Percentiles rank a stretch among this genome's conserved stretches.
Evolutionary conservation across 2,888 invertebrate species (phyloP).

Genomic region (Scaptomyza reducta): DNA sequence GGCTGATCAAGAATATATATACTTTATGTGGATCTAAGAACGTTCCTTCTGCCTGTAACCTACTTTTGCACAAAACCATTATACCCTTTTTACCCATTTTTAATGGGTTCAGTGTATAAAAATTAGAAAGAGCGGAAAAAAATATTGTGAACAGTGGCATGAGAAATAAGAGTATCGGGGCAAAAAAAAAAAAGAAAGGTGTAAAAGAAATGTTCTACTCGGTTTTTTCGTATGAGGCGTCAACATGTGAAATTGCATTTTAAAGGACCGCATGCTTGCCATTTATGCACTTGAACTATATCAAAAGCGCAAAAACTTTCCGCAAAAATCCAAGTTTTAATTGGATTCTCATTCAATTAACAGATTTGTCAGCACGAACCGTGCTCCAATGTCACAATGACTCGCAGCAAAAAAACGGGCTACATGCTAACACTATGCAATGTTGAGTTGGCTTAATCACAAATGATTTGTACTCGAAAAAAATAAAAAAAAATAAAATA

Average conservation of each 20-base stretch:
- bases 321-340: constrained; percentile 81
- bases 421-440: too few relatives aligned
- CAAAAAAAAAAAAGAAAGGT: not conserved
- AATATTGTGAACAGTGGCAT: constrained; percentile 6
- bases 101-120: too few relatives aligned
- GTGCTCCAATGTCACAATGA: too few relatives aligned
- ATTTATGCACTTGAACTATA: constrained; percentile 74
- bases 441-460: too few relatives aligned
- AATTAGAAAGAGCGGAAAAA: not conserved
- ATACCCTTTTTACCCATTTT: too few relatives aligned
- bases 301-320: constrained; percentile 61
- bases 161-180: not conserved
- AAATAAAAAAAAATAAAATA: too few relatives aligned
- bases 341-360: constrained; percentile 84
- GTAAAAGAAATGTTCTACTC: constrained; percentile 24
- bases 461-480: too few relatives aligned
- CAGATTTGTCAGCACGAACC: constrained; percentile 80
- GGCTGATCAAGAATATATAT: too few relatives aligned
- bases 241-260: constrained; percentile 46
- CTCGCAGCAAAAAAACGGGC: not conserved
- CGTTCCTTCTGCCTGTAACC: too few relatives aligned
- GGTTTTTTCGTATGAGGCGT: constrained; percentile 39
- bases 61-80: too few relatives aligned
- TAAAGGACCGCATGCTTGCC: constrained; percentile 63
- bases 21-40: too few relatives aligned